Base-by-base conservation (phyloP, 2,797 vertebrate species). In the Halcyon chelicuti region DNA sequence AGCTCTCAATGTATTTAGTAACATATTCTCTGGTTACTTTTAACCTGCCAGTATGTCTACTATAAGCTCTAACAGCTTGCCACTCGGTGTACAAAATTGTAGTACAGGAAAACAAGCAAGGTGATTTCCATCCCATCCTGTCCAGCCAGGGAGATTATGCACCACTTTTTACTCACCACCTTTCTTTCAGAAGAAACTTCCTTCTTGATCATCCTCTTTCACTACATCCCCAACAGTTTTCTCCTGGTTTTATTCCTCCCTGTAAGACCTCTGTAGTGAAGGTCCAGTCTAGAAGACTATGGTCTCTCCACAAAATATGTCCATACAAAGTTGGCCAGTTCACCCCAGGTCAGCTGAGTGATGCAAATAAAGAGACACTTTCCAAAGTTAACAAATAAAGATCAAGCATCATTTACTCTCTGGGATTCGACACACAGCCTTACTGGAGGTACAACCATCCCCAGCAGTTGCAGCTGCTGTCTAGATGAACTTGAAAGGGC, bases 371-470 rank as follows among this genome's bases (percentile, higher is more conserved):
- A 54, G 57, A 87, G 19, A 72, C 4, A 15, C 33, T 42, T 62
- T 23, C 23, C 61, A 67, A 80, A 86, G 51, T 10, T 88, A 80
- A 66, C 35, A 86, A 89, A 83, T 12, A 57, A 37, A 70, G 40
- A 35, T 44, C 79, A 72, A 26, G 49, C 51, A 84, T 13, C 3
- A 22, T 61, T 78, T 70, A 44, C 33, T 78, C 52, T 31, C 26
- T 1, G 1, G 46, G 40, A 74, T 58, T 73, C 1, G 1, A 60
- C 31, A 13, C 3, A 7, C 54, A 92, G 54, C n/a, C 17, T 25
- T 86, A 55, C 31, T 46, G n/a, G 23, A 92, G 39, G 10, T 72
- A 72, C 0, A 0, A 31, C 10, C 17, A 37, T 12, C 13, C 42
- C 44, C n/a, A 60, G 65, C 29, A 82, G 91, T 66, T 12, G 26